These are phyloP conservation scores for Drosophila punjabiensis DNA, from an alignment of 1,140 invertebrate species.

Conservation along the genomic window DNA sequence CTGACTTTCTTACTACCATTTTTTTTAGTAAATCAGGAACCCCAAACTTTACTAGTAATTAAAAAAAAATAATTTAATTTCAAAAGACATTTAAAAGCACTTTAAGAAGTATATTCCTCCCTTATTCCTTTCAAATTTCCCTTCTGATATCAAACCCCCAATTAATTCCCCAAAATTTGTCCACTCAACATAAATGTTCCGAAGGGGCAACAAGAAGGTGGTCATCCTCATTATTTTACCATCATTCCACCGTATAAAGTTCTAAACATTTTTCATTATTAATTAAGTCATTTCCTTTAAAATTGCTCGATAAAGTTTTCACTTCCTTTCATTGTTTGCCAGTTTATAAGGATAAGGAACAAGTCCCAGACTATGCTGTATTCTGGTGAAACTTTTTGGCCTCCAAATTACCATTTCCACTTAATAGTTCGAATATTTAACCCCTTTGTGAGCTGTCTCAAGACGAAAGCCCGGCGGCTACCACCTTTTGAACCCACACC, in stretches of 20 bases:
- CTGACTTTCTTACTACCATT: too few relatives aligned
- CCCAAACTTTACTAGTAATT: neutral
- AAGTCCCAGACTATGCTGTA: too few relatives aligned
- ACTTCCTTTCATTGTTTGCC: conserved; percentile 32
- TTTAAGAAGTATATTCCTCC: neutral
- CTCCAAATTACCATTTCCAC: conserved; percentile 36
- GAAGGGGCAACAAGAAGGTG: conserved; percentile 8
- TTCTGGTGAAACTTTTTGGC: conserved; percentile 44
- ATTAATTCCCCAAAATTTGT: conserved; percentile 7
- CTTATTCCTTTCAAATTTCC: too few relatives aligned
- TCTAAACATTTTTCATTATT: conserved; percentile 37
- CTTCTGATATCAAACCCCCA: neutral
- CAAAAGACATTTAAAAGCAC: neutral
- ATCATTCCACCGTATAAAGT: conserved; percentile 16
- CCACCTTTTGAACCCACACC: neutral
- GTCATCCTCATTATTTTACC: conserved; percentile 16
- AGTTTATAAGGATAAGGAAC: conserved; percentile 30
- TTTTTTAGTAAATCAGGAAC: too few relatives aligned
- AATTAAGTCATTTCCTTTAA: conserved; percentile 48
- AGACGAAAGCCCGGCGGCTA: neutral
- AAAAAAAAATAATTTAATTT: neutral
- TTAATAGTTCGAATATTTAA: conserved; percentile 50
- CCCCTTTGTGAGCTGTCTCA: conserved; percentile 26
- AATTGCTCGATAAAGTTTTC: conserved; percentile 38
- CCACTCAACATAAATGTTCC: neutral